Percentiles rank a stretch among this genome's conserved stretches.
These are phyloP conservation scores for Crambe crambe DNA, from an alignment of 37 sponge, comb jelly and placozoan genomes.

Conservation along the genomic window DNA sequence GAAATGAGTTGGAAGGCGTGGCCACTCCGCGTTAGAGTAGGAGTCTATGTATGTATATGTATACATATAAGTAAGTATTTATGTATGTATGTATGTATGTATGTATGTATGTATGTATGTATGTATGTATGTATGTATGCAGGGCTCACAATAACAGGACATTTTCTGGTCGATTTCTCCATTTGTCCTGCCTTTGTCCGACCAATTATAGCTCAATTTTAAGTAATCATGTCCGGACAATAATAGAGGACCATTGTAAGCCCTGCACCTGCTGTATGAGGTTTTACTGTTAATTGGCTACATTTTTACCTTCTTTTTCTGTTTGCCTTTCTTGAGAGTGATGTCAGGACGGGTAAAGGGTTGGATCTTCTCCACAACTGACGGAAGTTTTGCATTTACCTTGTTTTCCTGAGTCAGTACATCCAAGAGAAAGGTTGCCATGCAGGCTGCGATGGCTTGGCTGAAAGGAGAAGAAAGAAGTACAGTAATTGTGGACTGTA, in stretches of 20 bases:
- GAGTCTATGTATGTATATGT: neutral
- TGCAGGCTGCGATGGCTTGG: constrained; percentile 54
- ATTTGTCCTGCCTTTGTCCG: too few species aligned
- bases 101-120: too few species aligned
- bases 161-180: too few species aligned
- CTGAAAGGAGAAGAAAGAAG: constrained; percentile 17
- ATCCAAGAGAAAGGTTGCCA: constrained; percentile 53
- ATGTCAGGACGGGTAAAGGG: constrained; percentile 24
- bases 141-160: too few species aligned
- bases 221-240: too few species aligned
- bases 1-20: constrained; percentile 65
- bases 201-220: too few species aligned
- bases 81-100: too few species aligned
- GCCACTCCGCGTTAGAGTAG: constrained; percentile 22
- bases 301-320: constrained; percentile 1
- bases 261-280: too few species aligned
- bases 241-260: too few species aligned
- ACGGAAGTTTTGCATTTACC: neutral
- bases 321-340: constrained; percentile 6
- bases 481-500: too few species aligned
- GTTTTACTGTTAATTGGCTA: too few species aligned
- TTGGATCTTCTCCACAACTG: constrained; percentile 31
- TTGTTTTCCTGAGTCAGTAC: constrained; percentile 7
- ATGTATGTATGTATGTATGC: too few species aligned
- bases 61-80: constrained; percentile 4